phyloP scores from a whole-genome alignment of 2,888 invertebrate genomes.

The Chromoteleia sp. region DNA sequence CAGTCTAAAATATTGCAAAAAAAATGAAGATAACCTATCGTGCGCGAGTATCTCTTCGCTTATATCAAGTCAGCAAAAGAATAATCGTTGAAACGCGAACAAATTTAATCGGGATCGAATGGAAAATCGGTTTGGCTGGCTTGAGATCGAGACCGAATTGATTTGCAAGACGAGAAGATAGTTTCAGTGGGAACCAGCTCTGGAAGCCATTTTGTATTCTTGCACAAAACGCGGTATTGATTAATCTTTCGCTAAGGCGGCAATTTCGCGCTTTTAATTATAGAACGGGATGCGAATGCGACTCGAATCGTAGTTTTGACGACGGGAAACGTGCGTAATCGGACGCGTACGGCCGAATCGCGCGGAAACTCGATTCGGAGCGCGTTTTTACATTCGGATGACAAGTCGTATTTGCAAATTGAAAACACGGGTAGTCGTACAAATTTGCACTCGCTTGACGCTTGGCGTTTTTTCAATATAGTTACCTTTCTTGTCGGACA shows the following conservation, averaged over 20 bases:
- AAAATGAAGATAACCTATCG: slow-evolving; percentile 55
- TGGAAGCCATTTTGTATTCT: slow-evolving; percentile 84
- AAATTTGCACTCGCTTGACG: slow-evolving; percentile 71
- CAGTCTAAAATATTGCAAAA: slow-evolving; percentile 6
- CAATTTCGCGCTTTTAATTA: slow-evolving; percentile 68
- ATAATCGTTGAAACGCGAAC: neutral
- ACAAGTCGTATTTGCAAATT: slow-evolving; percentile 77
- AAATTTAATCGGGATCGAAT: neutral
- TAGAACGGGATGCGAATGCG: slow-evolving; percentile 44
- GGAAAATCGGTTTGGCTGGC: neutral
- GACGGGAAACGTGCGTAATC: slow-evolving; percentile 8
- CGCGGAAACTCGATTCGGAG: slow-evolving; percentile 25
- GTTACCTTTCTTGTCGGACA: slow-evolving; percentile 85
- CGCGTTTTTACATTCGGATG: slow-evolving; percentile 71
- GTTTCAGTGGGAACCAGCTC: slow-evolving; percentile 58
- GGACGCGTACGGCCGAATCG: slow-evolving; percentile 1
- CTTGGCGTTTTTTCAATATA: slow-evolving; percentile 75
- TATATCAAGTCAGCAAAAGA: neutral
- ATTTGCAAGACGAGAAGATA: slow-evolving; percentile 37
- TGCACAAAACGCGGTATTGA: slow-evolving; percentile 83
- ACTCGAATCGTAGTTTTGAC: slow-evolving; percentile 10
- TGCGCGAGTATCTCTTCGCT: neutral
- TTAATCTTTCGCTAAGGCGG: slow-evolving; percentile 82
- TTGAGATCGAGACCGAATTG: neutral
- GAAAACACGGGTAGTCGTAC: slow-evolving; percentile 75